phyloP scores from a whole-genome alignment of 64 coral and sea anemone genomes.

The Montipora efflorescens region DNA sequence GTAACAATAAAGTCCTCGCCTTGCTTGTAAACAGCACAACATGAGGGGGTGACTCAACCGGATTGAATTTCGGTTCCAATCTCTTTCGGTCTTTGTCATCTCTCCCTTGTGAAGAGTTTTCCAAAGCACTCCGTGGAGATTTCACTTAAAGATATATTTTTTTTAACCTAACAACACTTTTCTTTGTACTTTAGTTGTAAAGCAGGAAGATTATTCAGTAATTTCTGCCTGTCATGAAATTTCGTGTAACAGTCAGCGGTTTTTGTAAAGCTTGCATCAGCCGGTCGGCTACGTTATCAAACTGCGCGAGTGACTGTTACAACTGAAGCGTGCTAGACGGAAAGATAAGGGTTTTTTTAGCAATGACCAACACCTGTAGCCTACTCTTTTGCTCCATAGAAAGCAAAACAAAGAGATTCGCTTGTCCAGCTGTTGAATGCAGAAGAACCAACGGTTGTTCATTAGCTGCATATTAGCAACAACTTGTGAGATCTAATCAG shows the following conservation, averaged over 20 bases:
- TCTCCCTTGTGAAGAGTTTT: neutral
- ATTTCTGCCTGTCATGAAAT: neutral
- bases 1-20: neutral
- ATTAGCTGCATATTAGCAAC: slow-evolving; percentile 34
- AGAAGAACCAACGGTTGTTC: slow-evolving; percentile 39
- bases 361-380: slow-evolving; percentile 45
- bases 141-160: neutral
- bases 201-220: neutral
- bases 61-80: slow-evolving; percentile 17
- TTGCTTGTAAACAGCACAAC: slow-evolving; percentile 32
- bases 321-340: slow-evolving; percentile 9
- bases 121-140: neutral
- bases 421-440: slow-evolving; percentile 58
- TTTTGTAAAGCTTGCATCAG: neutral
- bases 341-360: slow-evolving; percentile 26
- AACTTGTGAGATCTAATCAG: neutral
- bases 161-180: neutral
- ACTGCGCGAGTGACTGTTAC: slow-evolving; percentile 19
- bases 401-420: slow-evolving; percentile 54
- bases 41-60: neutral
- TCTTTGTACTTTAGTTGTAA: neutral
- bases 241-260: neutral
- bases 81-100: neutral
- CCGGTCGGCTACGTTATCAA: neutral
- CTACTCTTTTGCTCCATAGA: slow-evolving; percentile 51